Evolutionary conservation across 2,797 vertebrate genomes (phyloP), one percentile per base, ranked within the genome.

Genomic region (Yasuhikotakia modesta): DNA sequence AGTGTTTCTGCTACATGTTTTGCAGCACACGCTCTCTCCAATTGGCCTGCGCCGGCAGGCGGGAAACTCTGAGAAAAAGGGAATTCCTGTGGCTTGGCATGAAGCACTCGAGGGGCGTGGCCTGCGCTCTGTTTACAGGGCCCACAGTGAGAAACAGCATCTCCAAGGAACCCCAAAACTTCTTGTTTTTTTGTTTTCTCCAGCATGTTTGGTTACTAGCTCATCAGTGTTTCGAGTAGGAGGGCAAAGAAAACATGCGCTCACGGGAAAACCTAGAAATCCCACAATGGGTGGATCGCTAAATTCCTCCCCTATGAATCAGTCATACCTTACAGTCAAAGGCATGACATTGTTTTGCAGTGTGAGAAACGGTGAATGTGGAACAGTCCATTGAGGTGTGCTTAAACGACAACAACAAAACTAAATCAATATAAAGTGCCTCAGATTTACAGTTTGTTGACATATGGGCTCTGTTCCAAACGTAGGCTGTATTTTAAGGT

Each of bases 41-140:
- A 91, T 90, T 91, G 90, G 90, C 78, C 81, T 79, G 64, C 75
- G 27, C 13, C 12, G 83, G 85, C 90, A 93, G 90, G 92, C 88
- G 91, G 91, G 91, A 92, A 91, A 87, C 82, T 87, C 83, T 79
- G 87, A 74, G 81, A 69, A 58, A 64, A 27, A 76, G 45, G 70
- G 63, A 91, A 92, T 93, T 93, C 91, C 91, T 93, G 92, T 93
- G 92, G 91, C 86, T 93, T 93, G 92, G 91, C 92, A 88, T 63
- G 21, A 77, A 35, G 82, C 70, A 76, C 57, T 76, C 84, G 84
- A 91, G 90, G 89, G 92, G 91, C 84, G 91, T 89, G 91, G 90
- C 83, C 83, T 90, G 82, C 73, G 76, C 70, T 87, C 85, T 90
- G 89, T 92, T 92, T 91, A 92, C 87, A 88, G 88, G 66, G 21